Evolutionary conservation across 2,888 invertebrate genomes (phyloP).

Genomic region (Melinopterus prodromus): DNA sequence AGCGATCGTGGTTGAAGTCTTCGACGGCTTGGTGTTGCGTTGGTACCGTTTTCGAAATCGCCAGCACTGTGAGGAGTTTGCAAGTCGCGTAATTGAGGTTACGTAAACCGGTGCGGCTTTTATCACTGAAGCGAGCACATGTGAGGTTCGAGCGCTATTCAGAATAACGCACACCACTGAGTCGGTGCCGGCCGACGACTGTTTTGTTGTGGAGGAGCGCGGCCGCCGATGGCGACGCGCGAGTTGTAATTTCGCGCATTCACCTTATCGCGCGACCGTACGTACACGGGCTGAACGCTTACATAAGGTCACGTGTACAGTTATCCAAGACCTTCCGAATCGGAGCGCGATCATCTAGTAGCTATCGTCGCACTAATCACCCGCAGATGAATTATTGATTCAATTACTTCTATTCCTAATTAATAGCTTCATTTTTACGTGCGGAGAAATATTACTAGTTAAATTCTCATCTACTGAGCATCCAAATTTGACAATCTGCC

Average conservation of each 20-base stretch:
- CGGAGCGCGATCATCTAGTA: background rate
- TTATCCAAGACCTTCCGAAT: constrained; percentile 33
- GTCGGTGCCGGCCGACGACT: constrained; percentile 25
- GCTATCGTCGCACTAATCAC: background rate
- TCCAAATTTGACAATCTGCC: no score
- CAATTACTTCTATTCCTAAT: no score
- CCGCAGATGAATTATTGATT: background rate
- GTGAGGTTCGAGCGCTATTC: background rate
- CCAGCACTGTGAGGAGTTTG: background rate
- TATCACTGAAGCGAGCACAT: constrained; percentile 23
- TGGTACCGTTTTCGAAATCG: background rate
- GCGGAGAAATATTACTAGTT: no score
- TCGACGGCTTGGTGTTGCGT: constrained; percentile 9
- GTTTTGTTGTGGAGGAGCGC: constrained; percentile 28
- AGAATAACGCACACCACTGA: constrained; percentile 13
- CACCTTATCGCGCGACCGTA: constrained; percentile 34
- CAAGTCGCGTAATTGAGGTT: constrained; percentile 4
- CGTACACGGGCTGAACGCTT: constrained; percentile 27
- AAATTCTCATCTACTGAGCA: no score
- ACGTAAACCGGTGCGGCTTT: constrained; percentile 23
- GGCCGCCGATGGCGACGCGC: constrained; percentile 9
- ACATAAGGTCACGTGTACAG: constrained; percentile 38
- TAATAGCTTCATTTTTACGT: no score
- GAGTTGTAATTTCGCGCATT: constrained; percentile 34
- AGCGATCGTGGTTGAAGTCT: background rate